Evolutionary conservation across 1,140 invertebrate species (phyloP), one percentile per base, ranked within the genome.

Genomic region (Temnothorax nylanderi): DNA sequence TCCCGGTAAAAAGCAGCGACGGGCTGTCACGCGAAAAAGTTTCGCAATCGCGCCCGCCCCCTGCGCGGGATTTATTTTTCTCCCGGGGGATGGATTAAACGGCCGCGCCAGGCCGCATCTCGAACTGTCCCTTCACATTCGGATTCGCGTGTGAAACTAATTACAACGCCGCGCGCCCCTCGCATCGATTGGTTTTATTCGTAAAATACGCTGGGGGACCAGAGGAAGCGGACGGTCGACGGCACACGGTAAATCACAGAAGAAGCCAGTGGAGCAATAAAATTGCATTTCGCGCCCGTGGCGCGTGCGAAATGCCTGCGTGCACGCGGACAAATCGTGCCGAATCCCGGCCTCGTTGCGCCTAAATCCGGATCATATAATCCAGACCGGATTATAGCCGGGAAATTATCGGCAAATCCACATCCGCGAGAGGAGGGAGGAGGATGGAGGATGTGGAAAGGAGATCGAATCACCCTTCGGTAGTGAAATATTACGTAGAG

Each of bases 401-500:
- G 51, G 49, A 67, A 85, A 87, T 87, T 75, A 81, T 75, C 80
- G 67, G n/a, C n/a, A 8, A 21, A 41, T 69, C 13, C 47, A 47
- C 10, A 11, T n/a, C 49, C 47, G 41, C 47, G 51, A 18, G 21
- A 6, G 13, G 11, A 7, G 13, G 16, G 47, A 6, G 7, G n/a
- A 8, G 13, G 13, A 8, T 8, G 7, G 26, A 3, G 3, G n/a
- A 26, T 26, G 26, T 26, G 49, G 58, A 87, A 49, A 87, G 13
- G 16, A 34, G 44, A 60, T 76, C 49, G 44, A 62, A 49, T 21
- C 41, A 47, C 6, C 41, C 41, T 13, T n/a, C 34, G 4, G 41
- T 58, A 41, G 44, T 26, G 3, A 64, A 49, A 5, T 58, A 58
- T 65, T 69, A 44, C 60, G 32, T 49, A 32, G n/a, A 41, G 11